phyloP scores from a whole-genome alignment of 2,888 invertebrate species.

The Euspilapteryx auroguttella region DNA sequence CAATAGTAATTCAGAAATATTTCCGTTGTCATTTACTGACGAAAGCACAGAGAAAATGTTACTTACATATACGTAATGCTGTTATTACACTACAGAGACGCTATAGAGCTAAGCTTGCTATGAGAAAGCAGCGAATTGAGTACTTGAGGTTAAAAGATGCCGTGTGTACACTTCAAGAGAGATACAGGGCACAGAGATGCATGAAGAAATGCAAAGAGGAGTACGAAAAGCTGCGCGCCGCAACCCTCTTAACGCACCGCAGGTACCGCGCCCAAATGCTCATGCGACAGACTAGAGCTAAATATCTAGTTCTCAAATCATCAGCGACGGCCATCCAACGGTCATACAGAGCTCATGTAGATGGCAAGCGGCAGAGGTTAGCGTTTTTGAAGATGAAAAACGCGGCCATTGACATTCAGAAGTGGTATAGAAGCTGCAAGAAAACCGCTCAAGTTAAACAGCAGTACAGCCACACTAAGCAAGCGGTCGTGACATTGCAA shows the following conservation, averaged over 20 bases:
- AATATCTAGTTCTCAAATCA: conserved; percentile 18
- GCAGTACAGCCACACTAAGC: conserved; percentile 19
- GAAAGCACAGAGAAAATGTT: conserved; percentile 12
- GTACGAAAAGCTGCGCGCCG: conserved; percentile 19
- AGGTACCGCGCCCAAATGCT: conserved; percentile 29
- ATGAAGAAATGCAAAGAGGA: conserved; percentile 18
- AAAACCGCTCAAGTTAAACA: conserved; percentile 17
- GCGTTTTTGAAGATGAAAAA: conserved; percentile 23
- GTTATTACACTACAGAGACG: conserved; percentile 24
- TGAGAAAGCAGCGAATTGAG: conserved; percentile 21
- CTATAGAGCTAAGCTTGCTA: conserved; percentile 34
- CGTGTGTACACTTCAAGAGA: conserved; percentile 24
- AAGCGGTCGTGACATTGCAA: conserved; percentile 12
- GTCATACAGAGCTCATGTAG: conserved; percentile 25
- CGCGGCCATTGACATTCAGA: conserved; percentile 37
- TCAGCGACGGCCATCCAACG: conserved; percentile 34
- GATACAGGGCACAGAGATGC: conserved; percentile 25
- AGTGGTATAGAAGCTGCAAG: conserved; percentile 33
- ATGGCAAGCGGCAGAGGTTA: conserved; percentile 19
- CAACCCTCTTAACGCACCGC: conserved; percentile 32
- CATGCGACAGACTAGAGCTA: conserved; percentile 23
- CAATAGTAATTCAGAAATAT: conserved; percentile 16
- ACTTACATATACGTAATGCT: conserved; percentile 13
- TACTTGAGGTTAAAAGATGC: conserved; percentile 14
- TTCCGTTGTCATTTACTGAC: conserved; percentile 17